Base-by-base conservation (phyloP, 2,113 vertebrate species). In the Rynchops niger region DNA sequence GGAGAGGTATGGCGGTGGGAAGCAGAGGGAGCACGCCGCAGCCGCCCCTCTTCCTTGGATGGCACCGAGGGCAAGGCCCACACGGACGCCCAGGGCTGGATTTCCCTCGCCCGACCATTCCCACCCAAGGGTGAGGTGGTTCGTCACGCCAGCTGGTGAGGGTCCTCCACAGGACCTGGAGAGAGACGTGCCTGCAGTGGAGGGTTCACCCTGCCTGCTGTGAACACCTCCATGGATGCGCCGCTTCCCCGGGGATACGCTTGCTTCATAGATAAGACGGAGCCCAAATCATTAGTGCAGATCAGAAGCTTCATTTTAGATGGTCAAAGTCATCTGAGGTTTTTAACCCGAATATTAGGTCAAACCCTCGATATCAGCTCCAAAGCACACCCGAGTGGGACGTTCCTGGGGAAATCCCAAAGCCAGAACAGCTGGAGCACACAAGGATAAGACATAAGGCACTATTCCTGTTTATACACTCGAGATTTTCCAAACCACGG, bases 21-120 rank as follows among this genome's bases (percentile, higher is more conserved):
- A 94, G 40, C 50, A n/a, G 1, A 13, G 25, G 69, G 17, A 86
- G 12, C 5, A 15, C 3, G 2, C 27, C 3, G 6, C 52, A 83
- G 16, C 11, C 5, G 5, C 36, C 13, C 30, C 63, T n/a, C n/a
- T n/a, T n/a, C n/a, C n/a, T n/a, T n/a, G n/a, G 22, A 26, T 9
- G 0, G 0, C 9, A 1, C 29, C 0, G 3, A 66, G 38, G n/a
- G 40, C 27, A 92, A 22, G 22, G 56, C 16, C 17, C 26, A 53
- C 15, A 49, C 0, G 2, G 45, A 2, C 0, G 9, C 25, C 14
- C 52, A 30, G 63, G 38, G 27, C 62, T 19, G 43, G 29, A 29
- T 26, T 62, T 12, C 34, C 26, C n/a, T 72, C 27, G 13, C 16
- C 19, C 9, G 32, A 12, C 42, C 56, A 29, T 9, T 14, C 55